Base-by-base conservation (phyloP, 2,888 invertebrate species). In the Eupelmus urozonus region DNA sequence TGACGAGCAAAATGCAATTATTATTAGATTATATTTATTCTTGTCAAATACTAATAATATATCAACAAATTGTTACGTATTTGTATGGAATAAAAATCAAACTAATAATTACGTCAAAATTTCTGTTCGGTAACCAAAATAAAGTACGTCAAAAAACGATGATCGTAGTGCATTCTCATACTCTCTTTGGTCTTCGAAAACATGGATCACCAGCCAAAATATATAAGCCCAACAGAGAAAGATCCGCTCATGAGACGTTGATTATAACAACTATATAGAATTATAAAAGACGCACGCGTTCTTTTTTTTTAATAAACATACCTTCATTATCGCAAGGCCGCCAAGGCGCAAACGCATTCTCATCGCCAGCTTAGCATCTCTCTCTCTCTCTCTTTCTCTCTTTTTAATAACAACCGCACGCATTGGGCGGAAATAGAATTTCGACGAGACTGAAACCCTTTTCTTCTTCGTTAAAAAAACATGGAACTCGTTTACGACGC, bases 311-410 rank as follows among this genome's bases (percentile, higher is more conserved):
- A 49, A 62, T 71, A 62, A 87, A 89, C 89, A 85, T 89, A 89
- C 89, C 89, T 89, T 89, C 82, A 85, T 84, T 85, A 85, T 86
- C 76, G 86, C 87, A 88, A 88, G 87, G 87, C 86, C 86, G 85
- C 85, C 85, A 84, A 84, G 85, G 82, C 87, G 87, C 87, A 88
- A 88, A 88, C 87, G 88, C 88, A 88, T 87, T 87, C 85, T 83
- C 82, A 85, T 87, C 85, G 85, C 86, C 85, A 84, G 85, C 85
- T 84, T 86, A 86, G 87, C 85, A 83, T 78, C 62, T 74, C 40
- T 71, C 42, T 42, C 16, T 73, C 27, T 65, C 34, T n/a, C n/a
- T n/a, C n/a, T n/a, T n/a, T n/a, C n/a, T n/a, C n/a, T n/a, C 25
- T 27, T 59, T 49, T 34, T 57, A 63, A 76, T 16, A 59, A 57